Conservation (phyloP, 2,888 invertebrate genomes). For the Venustoraphidia nigricollis region DNA sequence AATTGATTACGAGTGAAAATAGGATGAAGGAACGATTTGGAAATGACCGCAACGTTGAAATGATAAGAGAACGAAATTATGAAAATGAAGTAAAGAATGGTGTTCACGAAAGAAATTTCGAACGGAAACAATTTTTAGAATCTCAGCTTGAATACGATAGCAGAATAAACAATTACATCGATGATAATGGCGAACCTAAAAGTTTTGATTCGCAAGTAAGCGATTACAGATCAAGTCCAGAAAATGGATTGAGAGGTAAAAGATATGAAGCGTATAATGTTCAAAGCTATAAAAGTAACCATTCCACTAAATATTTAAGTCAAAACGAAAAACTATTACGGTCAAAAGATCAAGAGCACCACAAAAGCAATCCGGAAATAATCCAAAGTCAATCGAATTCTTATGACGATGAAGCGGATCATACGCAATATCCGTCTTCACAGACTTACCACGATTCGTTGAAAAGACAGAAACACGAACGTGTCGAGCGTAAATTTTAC, state of each 20-base stretch:
- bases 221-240: conserved; percentile 41
- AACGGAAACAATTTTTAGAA: too few relatives aligned
- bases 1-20: conserved; percentile 28
- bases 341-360: conserved; percentile 31
- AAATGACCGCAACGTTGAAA: conserved; percentile 19
- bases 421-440: conserved; percentile 9
- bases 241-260: conserved; percentile 24
- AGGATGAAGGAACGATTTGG: conserved; percentile 27
- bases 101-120: too few relatives aligned
- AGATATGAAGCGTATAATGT: conserved; percentile 19
- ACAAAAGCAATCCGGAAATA: conserved; percentile 46
- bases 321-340: conserved; percentile 24
- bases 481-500: conserved; percentile 19
- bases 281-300: conserved; percentile 17
- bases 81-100: conserved; percentile 1
- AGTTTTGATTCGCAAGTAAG: conserved; percentile 49
- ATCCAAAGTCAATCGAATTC: conserved; percentile 23
- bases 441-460: conserved; percentile 40
- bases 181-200: conserved; percentile 42
- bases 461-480: conserved; percentile 39
- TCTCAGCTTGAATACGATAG: too few relatives aligned
- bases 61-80: conserved; percentile 20
- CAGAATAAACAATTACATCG: too few relatives aligned
- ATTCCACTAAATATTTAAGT: conserved; percentile 13
- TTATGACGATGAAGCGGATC: conserved; percentile 4